Evolutionary conservation across 2,888 invertebrate species (phyloP).

Genomic region (Cheilosia soror): DNA sequence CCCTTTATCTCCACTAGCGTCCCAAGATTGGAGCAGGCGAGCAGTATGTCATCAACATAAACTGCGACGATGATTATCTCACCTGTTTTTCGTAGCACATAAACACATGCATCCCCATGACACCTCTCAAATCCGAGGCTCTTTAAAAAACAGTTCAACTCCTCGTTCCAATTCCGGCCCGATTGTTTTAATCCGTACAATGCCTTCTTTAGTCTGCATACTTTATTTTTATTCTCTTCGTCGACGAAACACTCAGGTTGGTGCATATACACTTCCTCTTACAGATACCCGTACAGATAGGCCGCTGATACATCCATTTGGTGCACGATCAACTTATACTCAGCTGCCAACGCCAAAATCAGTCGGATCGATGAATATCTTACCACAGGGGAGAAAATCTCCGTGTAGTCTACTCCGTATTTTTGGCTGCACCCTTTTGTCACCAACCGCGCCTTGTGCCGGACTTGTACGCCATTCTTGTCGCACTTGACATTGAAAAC

Average conservation of each 20-base stretch:
- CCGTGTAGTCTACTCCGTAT: no score
- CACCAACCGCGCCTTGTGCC: no score
- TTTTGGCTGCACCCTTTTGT: no score
- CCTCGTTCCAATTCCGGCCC: conserved; percentile 20
- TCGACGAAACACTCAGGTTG: conserved; percentile 28
- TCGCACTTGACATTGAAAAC: conserved; percentile 17
- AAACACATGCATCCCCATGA: conserved; percentile 35
- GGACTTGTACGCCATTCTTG: conserved; percentile 11
- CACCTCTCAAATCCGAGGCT: conserved; percentile 33
- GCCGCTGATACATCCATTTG: conserved; percentile 45
- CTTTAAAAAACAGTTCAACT: conserved; percentile 12
- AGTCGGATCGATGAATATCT: conserved; percentile 34
- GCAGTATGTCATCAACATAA: not conserved
- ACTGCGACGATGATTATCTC: conserved; percentile 6
- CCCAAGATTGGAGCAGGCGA: not conserved
- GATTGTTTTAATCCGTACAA: conserved; percentile 17
- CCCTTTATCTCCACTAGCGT: no score
- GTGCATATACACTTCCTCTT: conserved; percentile 37
- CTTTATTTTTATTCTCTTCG: conserved; percentile 12
- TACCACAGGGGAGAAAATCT: conserved; percentile 4
- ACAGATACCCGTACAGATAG: conserved; percentile 23
- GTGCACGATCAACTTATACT: conserved; percentile 22
- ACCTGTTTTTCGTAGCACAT: conserved; percentile 9
- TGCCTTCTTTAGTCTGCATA: conserved; percentile 14
- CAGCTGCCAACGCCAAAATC: not conserved